phyloP scores from a whole-genome alignment of 2,113 vertebrate species.

The Cyrtonyx montezumae region DNA sequence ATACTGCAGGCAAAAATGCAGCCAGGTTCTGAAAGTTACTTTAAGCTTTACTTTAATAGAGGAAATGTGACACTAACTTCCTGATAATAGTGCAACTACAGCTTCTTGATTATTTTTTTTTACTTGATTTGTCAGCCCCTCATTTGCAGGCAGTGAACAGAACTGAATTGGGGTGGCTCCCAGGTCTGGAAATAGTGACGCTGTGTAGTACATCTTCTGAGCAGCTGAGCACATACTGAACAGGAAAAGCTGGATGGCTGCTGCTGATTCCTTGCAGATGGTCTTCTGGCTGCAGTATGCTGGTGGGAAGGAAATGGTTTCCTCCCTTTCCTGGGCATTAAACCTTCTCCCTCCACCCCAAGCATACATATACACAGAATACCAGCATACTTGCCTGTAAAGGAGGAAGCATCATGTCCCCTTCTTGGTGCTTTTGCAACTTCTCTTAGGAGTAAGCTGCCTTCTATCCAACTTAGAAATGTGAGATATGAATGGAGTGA shows the following conservation, averaged over 20 bases:
- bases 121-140: neutral
- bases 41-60: neutral
- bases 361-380: rapidly evolving
- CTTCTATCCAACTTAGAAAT: neutral
- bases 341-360: neutral
- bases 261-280: neutral
- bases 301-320: neutral
- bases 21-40: neutral
- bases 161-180: neutral
- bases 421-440: neutral
- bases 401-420: rapidly evolving
- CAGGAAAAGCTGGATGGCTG: neutral
- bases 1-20: neutral
- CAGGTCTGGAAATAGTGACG: neutral
- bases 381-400: neutral
- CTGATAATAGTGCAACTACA: neutral
- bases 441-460: neutral
- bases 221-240: rapidly evolving
- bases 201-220: rapidly evolving
- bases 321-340: neutral
- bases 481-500: neutral
- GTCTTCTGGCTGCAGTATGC: neutral
- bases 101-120: neutral
- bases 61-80: neutral
- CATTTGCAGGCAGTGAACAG: neutral